A percentile compares a stretch with the other conserved stretches of the same genome.
phyloP scores from a whole-genome alignment of 2,888 invertebrate genomes.

The Chloroclysta siterata region DNA sequence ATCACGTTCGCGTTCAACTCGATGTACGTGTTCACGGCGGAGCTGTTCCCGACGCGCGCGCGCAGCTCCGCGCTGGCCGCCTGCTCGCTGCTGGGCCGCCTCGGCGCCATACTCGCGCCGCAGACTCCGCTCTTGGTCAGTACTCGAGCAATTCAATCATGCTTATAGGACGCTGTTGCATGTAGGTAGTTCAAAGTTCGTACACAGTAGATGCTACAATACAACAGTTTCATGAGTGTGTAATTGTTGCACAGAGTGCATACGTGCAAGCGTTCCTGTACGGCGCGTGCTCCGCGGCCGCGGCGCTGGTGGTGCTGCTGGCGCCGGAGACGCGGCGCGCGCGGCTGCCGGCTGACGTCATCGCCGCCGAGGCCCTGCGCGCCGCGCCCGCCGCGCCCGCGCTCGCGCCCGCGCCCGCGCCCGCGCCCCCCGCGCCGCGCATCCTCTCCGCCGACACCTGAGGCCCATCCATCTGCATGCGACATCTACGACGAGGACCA shows the following conservation, averaged over 20 bases:
- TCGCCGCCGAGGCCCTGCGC: slow-evolving; percentile 70
- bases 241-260: slow-evolving; percentile 53
- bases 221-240: too few species aligned
- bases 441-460: slow-evolving; percentile 47
- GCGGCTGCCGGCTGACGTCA: slow-evolving; percentile 61
- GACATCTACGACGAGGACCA: too few species aligned
- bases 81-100: slow-evolving; percentile 88
- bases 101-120: slow-evolving; percentile 89
- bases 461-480: neutral
- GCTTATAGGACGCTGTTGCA: too few species aligned
- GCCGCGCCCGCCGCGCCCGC: slow-evolving; percentile 48
- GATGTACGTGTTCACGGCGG: too few species aligned
- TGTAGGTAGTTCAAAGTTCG: too few species aligned
- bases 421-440: too few species aligned
- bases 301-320: slow-evolving; percentile 81
- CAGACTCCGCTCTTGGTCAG: slow-evolving; percentile 87
- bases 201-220: too few species aligned
- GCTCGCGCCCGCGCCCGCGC: slow-evolving; percentile 15
- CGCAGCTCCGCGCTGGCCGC: slow-evolving; percentile 88
- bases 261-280: slow-evolving; percentile 76
- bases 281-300: slow-evolving; percentile 65
- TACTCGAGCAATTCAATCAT: too few species aligned
- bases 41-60: slow-evolving; percentile 88
- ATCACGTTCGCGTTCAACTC: too few species aligned
- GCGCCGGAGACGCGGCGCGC: slow-evolving; percentile 86